Evolutionary conservation across 2,888 invertebrate genomes (phyloP), one percentile per base, ranked within the genome.

Genomic region (Disparrhopalites patrizii): DNA sequence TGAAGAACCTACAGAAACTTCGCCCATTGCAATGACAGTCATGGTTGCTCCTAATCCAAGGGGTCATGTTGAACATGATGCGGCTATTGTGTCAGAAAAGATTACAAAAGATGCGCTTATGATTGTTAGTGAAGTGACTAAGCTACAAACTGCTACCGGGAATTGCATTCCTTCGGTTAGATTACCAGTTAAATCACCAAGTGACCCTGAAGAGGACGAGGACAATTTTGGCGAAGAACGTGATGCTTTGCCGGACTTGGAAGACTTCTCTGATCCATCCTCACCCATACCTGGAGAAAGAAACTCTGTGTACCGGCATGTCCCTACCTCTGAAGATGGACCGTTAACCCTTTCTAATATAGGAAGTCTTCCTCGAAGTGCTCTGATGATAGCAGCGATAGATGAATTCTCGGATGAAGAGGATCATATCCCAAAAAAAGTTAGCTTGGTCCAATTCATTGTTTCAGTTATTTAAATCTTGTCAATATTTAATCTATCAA

Each of bases 361-460:
- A 36, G 71, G 69, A 62, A 71, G 71, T 50, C 70, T 70, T 47
- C 70, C 71, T 40, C 60, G 62, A 27, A 68, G 62, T 56, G 62
- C 70, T 15, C 67, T 72, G 54, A 73, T 73, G 74, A 73, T 73
- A 54, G 74, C 74, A 10, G 73, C 74, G 15, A 74, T 74, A 33
- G 74, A 74, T 28, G 74, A 74, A 62, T 74, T 74, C 62, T 74
- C 74, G 1, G 74, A 74, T 25, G 74, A 74, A 55, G 73, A 73
- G 40, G 74, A 74, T 36, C 40, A 61, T 63, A 33, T 62, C 20
- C 52, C 67, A 15, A 33, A 55, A 30, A 56, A 56, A 33, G 67
- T 65, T 31, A 31, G 60, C 2, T 25, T 43, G 2, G 23, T 25
- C 30, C 8, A 27, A 54, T n/a, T 28, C 18, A 8, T 54, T 54